Evolutionary conservation across 2,888 invertebrate species (phyloP).

Genomic region (Steromphala cineraria): DNA sequence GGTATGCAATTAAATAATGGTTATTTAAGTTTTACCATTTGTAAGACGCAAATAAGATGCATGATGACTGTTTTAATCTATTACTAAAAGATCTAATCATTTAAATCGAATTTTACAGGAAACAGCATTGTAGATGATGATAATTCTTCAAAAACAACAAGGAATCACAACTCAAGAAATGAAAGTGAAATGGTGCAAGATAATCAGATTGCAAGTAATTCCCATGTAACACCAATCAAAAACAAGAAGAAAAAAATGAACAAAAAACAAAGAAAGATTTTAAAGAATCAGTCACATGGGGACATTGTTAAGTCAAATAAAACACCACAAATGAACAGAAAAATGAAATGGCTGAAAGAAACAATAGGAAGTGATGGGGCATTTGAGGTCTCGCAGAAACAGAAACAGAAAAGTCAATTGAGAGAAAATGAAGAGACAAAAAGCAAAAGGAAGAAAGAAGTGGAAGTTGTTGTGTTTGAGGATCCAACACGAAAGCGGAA

Average conservation of each 20-base stretch:
- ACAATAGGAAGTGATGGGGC: neutral
- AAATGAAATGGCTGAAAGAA: neutral
- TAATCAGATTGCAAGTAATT: neutral
- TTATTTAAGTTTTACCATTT: too few relatives aligned
- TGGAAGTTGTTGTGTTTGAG: conserved; percentile 57
- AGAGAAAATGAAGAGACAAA: neutral
- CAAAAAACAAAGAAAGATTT: conserved; percentile 25
- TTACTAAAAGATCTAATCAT: too few relatives aligned
- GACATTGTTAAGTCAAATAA: neutral
- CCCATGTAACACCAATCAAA: neutral
- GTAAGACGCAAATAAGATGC: too few relatives aligned
- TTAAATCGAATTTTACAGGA: neutral
- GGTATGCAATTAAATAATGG: too few relatives aligned
- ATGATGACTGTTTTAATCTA: too few relatives aligned
- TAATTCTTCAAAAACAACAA: neutral
- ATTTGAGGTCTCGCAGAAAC: neutral
- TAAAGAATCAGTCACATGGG: neutral
- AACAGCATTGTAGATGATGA: conserved; percentile 6
- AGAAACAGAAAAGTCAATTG: conserved; percentile 12
- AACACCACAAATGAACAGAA: neutral
- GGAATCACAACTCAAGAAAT: neutral
- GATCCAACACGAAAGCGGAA: conserved; percentile 42
- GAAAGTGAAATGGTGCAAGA: conserved; percentile 27
- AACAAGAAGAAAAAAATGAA: conserved; percentile 26
- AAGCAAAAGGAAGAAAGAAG: conserved; percentile 28